phyloP scores from a whole-genome alignment of 2,797 vertebrate genomes.

The Acanthis flammea region DNA sequence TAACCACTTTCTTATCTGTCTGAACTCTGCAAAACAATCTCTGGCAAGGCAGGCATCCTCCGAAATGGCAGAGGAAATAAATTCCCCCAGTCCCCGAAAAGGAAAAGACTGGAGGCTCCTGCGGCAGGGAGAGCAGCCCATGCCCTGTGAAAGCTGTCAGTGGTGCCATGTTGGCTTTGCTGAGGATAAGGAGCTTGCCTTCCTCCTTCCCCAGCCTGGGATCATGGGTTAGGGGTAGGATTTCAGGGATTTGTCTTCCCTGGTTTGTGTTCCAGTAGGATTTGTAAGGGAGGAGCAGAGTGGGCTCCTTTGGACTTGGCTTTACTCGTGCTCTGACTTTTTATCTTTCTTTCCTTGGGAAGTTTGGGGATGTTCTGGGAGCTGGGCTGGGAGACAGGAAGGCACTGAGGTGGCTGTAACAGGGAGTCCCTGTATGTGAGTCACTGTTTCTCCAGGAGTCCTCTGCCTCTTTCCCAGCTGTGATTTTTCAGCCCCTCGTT shows the following conservation, averaged over 20 bases:
- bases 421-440: not conserved
- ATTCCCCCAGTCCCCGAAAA: conserved; percentile 50
- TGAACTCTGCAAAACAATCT: conserved; percentile 67
- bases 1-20: conserved; percentile 62
- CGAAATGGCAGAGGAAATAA: conserved; percentile 59
- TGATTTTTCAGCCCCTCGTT: not conserved
- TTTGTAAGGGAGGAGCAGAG: not conserved
- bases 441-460: not conserved
- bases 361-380: not conserved
- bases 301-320: not conserved
- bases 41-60: conserved; percentile 54
- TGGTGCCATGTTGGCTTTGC: not conserved
- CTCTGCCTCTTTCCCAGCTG: not conserved
- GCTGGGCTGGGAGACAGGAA: not conserved
- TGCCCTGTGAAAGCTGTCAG: not conserved
- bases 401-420: not conserved
- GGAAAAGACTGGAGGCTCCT: conserved; percentile 20
- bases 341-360: not conserved
- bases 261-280: not conserved
- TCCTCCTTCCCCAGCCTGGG: not conserved
- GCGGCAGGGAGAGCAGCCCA: not conserved
- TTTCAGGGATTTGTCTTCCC: not conserved
- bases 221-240: not conserved
- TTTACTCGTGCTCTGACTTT: not conserved
- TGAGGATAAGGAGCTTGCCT: not conserved